A percentile compares a stretch with the other conserved stretches of the same genome.
Evolutionary conservation across 2,113 vertebrate genomes (phyloP).

Genomic region (Genyomyrus donnyi): DNA sequence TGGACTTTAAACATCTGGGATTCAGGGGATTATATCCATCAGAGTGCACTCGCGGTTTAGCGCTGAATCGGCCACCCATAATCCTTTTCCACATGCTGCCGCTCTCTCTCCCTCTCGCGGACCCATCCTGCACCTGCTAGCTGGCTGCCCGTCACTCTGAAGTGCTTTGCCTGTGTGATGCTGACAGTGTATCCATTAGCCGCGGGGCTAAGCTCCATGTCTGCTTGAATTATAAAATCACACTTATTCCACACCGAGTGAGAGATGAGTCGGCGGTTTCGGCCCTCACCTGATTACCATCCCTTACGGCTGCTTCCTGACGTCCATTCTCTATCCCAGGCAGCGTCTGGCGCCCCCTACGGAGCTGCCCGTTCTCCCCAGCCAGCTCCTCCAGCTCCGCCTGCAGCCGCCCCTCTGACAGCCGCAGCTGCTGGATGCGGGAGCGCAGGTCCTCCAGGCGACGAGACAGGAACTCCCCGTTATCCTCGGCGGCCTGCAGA

Average conservation of each 20-base stretch:
- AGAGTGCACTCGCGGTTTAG: background rate
- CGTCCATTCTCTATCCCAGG: background rate
- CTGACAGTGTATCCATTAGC: background rate
- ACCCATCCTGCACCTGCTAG: background rate
- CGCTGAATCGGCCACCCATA: background rate
- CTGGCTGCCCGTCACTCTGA: background rate
- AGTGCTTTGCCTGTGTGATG: background rate
- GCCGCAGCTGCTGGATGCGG: slow-evolving; percentile 45
- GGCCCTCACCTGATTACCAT: background rate
- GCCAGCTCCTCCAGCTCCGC: slow-evolving; percentile 58
- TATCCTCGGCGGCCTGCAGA: slow-evolving; percentile 56
- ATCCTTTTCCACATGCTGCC: background rate
- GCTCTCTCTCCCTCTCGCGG: background rate
- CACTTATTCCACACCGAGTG: too few relatives aligned
- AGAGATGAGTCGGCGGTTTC: background rate
- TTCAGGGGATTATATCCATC: background rate
- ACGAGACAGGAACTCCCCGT: slow-evolving; percentile 46
- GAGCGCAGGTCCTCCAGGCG: slow-evolving; percentile 61
- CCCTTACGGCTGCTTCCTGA: background rate
- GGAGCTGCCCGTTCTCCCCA: slow-evolving; percentile 55
- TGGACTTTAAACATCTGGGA: slow-evolving; percentile 5
- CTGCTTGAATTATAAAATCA: background rate
- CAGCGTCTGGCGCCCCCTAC: slow-evolving; percentile 25
- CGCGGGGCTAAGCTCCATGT: background rate
- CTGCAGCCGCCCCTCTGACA: slow-evolving; percentile 54